phyloP scores from a whole-genome alignment of 2,797 vertebrate genomes.

The Setipinna tenuifilis region DNA sequence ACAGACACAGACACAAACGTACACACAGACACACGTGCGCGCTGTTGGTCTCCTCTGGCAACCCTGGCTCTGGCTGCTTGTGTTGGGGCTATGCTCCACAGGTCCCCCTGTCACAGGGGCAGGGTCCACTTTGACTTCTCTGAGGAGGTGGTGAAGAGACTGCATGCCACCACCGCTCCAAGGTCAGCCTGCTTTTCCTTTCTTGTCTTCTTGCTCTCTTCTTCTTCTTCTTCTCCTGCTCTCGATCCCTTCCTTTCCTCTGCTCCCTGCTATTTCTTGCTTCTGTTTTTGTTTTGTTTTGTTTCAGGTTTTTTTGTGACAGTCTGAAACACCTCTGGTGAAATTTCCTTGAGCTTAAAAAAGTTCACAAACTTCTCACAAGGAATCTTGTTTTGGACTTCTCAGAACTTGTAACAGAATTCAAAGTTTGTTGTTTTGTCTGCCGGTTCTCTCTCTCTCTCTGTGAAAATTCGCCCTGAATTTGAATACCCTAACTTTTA shows the following conservation, averaged over 20 bases:
- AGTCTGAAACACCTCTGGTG: background rate
- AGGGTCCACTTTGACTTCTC: slow-evolving; percentile 84
- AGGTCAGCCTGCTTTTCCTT: slow-evolving; percentile 66
- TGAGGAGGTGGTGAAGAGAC: slow-evolving; percentile 79
- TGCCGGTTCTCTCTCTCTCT: background rate
- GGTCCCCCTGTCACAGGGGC: slow-evolving; percentile 78
- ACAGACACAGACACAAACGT: background rate
- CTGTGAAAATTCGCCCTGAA: background rate
- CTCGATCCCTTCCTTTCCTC: background rate
- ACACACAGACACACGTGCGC: background rate
- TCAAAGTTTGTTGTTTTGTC: background rate
- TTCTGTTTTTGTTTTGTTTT: background rate
- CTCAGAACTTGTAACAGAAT: background rate
- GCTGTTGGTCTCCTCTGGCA: background rate
- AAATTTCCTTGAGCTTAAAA: background rate
- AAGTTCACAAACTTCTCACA: background rate
- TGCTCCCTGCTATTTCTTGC: slow-evolving; percentile 12
- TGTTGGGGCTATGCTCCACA: slow-evolving; percentile 74
- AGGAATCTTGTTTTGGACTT: background rate
- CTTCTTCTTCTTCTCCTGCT: background rate
- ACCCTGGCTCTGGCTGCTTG: background rate
- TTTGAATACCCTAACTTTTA: slow-evolving; percentile 13
- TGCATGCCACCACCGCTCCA: slow-evolving; percentile 68
- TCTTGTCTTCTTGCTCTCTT: background rate
- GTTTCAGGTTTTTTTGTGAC: too few species aligned